Base-by-base conservation (phyloP, 2,888 invertebrate species). In the Pinctada fucata region DNA sequence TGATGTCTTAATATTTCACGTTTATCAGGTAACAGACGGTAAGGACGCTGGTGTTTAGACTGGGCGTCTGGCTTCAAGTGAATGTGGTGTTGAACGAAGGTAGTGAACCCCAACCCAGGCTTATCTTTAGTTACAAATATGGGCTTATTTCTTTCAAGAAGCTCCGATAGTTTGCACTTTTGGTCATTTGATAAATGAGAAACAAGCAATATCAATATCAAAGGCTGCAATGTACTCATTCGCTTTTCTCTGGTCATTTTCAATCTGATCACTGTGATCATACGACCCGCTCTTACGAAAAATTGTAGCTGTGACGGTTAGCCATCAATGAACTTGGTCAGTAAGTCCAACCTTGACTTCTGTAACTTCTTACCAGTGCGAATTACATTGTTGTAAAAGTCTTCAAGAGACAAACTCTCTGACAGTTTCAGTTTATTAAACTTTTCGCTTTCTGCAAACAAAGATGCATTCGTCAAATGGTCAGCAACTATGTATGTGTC, bases 1-100 rank as follows among this genome's bases (percentile, higher is more conserved):
- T 80, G 80, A 52, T 78, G 78, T 3, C 78, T 52, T 6, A 80
- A 69, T 8, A 78, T 68, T 31, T 68, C 74, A 6, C 51, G 47
- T n/a, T 79, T 79, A 47, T 75, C 75, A 45, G 67, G 67, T n/a
- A 31, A 31, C 48, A 79, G 63, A 13, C 79, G 51, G 65, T 79
- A 79, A n/a, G 75, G 72, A 51, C 72, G 66, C 49, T 79, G 79
- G n/a, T 79, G 72, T 51, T 75, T 75, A n/a, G 75, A 66, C 48
- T 48, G 52, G 52, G 50, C 50, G 49, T 72, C 58, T 10, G 67
- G 79, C 47, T 79, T 79, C 2, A 74, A 31, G 72, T 75, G 65
- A 47, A 75, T 75, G 16, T 72, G 64, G 47, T 79, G 79, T 65
- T 75, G 52, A 2, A 79, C 79, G 0, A 75, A 1, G 4, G 2